Evolutionary conservation across 2,888 invertebrate species (phyloP).

Genomic region (Leucophenga maculata): DNA sequence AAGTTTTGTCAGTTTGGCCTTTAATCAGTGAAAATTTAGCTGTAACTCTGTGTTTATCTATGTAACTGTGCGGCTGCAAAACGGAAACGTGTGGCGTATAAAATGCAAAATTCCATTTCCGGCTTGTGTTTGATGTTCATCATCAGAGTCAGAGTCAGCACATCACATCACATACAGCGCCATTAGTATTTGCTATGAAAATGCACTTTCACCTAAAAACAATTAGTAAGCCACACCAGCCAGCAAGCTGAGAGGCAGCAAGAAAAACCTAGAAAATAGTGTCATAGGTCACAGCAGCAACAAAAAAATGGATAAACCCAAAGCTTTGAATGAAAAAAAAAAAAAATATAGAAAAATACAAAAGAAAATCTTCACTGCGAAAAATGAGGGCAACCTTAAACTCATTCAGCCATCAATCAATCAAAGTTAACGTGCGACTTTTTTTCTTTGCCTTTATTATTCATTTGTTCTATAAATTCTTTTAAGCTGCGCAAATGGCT

Average conservation of each 20-base stretch:
- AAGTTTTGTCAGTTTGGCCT: constrained; percentile 13
- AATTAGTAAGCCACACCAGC: constrained; percentile 1
- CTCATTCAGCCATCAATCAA: constrained; percentile 51
- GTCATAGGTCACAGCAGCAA: not conserved
- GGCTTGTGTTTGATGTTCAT: constrained; percentile 25
- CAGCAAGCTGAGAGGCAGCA: not conserved
- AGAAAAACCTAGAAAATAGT: not conserved
- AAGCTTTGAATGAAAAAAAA: constrained; percentile 37
- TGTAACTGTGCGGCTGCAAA: not conserved
- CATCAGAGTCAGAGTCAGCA: too few relatives aligned
- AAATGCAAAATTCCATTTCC: constrained; percentile 62
- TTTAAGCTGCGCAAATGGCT: constrained; percentile 2
- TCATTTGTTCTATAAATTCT: constrained; percentile 4
- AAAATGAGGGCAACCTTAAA: constrained; percentile 47
- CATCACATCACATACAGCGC: not conserved
- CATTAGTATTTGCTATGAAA: constrained; percentile 1
- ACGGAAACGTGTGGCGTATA: constrained; percentile 9
- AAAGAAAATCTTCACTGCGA: constrained; percentile 28
- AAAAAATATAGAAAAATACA: constrained; percentile 37
- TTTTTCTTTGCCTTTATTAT: constrained; percentile 10
- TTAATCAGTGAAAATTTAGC: constrained; percentile 40
- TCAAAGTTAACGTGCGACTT: constrained; percentile 37
- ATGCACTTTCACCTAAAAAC: constrained; percentile 27
- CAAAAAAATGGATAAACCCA: not conserved
- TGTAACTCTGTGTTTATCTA: constrained; percentile 37